A percentile compares a stretch with the other conserved stretches of the same genome.
These are phyloP conservation scores for Alca torda DNA, from an alignment of 2,797 vertebrate genomes.

Conservation along the genomic window DNA sequence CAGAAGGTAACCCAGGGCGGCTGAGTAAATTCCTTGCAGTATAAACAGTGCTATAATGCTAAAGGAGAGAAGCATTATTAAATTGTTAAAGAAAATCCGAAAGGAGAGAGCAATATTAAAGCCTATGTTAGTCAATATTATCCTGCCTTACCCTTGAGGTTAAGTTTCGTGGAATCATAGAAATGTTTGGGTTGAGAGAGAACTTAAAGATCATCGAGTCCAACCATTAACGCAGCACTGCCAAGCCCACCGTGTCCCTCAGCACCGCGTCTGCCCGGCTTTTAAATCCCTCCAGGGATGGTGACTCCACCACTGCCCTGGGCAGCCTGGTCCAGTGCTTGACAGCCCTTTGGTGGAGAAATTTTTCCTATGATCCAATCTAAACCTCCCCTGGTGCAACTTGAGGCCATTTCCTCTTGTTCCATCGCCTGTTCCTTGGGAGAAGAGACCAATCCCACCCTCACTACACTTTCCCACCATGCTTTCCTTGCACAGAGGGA, in stretches of 20 bases:
- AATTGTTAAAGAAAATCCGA: neutral
- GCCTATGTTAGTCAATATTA: too few species aligned
- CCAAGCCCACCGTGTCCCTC: neutral
- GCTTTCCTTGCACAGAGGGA: neutral
- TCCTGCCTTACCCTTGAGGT: neutral
- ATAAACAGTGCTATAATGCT: too few species aligned
- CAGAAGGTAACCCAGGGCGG: neutral
- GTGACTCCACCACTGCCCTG: neutral
- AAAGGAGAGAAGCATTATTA: neutral
- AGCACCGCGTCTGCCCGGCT: neutral
- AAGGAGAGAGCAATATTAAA: neutral
- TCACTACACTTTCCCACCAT: neutral
- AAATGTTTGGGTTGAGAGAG: neutral
- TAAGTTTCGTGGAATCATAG: neutral
- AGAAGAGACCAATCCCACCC: neutral
- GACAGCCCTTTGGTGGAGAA: neutral
- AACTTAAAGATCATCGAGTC: neutral
- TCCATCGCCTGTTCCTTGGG: neutral
- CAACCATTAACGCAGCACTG: neutral
- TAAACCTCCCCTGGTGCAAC: neutral
- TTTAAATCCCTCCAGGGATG: neutral
- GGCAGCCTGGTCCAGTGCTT: neutral
- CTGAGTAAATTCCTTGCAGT: neutral
- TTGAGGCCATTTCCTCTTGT: neutral
- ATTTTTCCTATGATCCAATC: neutral